A percentile compares a stretch with the other conserved stretches of the same genome.
Evolutionary conservation across 2,797 vertebrate species (phyloP).

Genomic region (Enteromius trimaculatus): DNA sequence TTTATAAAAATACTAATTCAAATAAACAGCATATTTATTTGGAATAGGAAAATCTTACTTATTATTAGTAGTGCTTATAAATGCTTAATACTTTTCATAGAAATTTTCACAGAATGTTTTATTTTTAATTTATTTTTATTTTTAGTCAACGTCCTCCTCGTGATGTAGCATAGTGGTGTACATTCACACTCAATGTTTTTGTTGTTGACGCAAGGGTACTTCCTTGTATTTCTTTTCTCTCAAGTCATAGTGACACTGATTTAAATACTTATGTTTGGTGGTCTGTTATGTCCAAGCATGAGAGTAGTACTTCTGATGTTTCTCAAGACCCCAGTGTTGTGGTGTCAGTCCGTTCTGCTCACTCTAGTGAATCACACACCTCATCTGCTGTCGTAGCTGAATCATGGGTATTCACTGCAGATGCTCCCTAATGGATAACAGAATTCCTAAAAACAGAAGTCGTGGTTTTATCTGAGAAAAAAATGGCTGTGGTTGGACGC

Average conservation of each 20-base stretch:
- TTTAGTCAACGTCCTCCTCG: slow-evolving; percentile 15
- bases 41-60: neutral
- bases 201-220: slow-evolving; percentile 18
- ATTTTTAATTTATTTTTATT: neutral
- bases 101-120: neutral
- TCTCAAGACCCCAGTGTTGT: slow-evolving; percentile 61
- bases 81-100: neutral
- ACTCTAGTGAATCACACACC: slow-evolving; percentile 75
- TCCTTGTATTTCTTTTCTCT: slow-evolving; percentile 33
- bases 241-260: slow-evolving; percentile 16
- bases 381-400: slow-evolving; percentile 72
- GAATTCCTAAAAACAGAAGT: slow-evolving; percentile 53
- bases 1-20: neutral
- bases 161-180: neutral
- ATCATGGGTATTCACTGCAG: slow-evolving; percentile 74
- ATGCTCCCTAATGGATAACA: slow-evolving; percentile 52
- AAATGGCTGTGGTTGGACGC: slow-evolving; percentile 16
- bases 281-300: slow-evolving; percentile 65
- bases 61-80: neutral
- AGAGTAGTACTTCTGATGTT: slow-evolving; percentile 69
- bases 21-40: slow-evolving; percentile 1
- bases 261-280: slow-evolving; percentile 37
- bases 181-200: slow-evolving; percentile 6
- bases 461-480: slow-evolving; percentile 22
- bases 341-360: slow-evolving; percentile 63